phyloP scores from a whole-genome alignment of 1,140 invertebrate genomes.

The Glossosoma conforme region DNA sequence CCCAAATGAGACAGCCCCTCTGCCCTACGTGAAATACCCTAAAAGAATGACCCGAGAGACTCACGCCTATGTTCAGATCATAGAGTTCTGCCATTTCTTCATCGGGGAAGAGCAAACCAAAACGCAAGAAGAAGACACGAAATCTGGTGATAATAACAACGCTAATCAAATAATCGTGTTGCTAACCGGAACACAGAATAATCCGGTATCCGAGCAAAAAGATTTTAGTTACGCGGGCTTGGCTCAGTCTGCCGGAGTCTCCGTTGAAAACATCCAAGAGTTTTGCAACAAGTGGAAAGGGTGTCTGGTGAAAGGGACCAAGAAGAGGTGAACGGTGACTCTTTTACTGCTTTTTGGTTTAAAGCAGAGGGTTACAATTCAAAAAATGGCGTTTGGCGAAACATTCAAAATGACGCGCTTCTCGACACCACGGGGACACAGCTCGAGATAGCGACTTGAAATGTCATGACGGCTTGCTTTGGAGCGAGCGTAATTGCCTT shows the following conservation, averaged over 20 bases:
- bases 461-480: too few species aligned
- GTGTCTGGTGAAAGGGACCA: constrained; percentile 37
- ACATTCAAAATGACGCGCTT: too few species aligned
- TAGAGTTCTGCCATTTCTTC: constrained; percentile 49
- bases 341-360: too few species aligned
- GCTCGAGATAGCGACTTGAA: too few species aligned
- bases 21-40: constrained; percentile 71
- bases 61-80: constrained; percentile 45
- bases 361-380: too few species aligned
- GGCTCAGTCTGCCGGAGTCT: constrained; percentile 41
- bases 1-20: constrained; percentile 65
- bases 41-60: constrained; percentile 49
- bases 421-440: too few species aligned
- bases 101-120: constrained; percentile 38
- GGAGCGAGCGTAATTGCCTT: too few species aligned
- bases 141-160: constrained; percentile 28
- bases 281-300: constrained; percentile 46
- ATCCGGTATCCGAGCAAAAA: constrained; percentile 37
- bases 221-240: constrained; percentile 43
- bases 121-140: constrained; percentile 34
- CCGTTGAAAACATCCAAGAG: constrained; percentile 42
- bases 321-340: constrained; percentile 44
- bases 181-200: constrained; percentile 40
- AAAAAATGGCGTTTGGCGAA: too few species aligned
- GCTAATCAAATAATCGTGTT: constrained; percentile 34